Evolutionary conservation across 2,888 invertebrate species (phyloP), one percentile per base, ranked within the genome.

Genomic region (Anaspis maculata): DNA sequence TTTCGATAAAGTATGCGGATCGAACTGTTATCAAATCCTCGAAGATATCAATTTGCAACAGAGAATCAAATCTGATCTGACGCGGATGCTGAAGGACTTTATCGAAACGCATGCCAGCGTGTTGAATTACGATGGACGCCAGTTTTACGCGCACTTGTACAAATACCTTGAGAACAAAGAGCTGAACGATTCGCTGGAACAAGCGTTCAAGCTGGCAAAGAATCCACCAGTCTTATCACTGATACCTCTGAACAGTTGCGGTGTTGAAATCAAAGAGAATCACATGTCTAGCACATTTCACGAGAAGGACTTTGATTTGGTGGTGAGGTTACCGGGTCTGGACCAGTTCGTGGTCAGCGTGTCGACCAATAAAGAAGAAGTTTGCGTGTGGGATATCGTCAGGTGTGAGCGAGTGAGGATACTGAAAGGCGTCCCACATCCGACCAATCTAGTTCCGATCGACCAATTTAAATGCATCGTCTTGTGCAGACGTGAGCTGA

Each of bases 301-400:
- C 21, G 63, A 59, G 15, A 71, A 70, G 54, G 61, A 60, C 34
- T 77, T 74, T 52, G 76, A 79, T 62, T 61, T 77, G 53, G 68
- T 82, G 3, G 73, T 75, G 27, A 66, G 79, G 41, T 68, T 83
- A 27, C 77, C 77, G 39, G 71, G 71, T 25, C 74, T 78, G 30
- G 78, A 80, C 25, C 76, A 79, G 55, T 85, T 78, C 59, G 76
- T 86, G 15, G 81, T 84, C 7, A 83, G 83, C 0, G 71, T 88
- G 13, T 79, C 81, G 2, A 83, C 84, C 1, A 75, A 77, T 32
- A 64, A 77, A 6, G 83, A 84, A 48, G 85, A 86, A 62, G 78
- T 90, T 23, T 77, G 77, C 49, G 85, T 90, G 5, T 88, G 88
- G 86, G 81, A 88, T 68, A 76, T 84, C 10, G 67, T 12, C 57